Percentiles rank a stretch among this genome's conserved stretches.
These are phyloP conservation scores for Glaucopsyche alexis DNA, from an alignment of 2,888 invertebrate species.

Conservation along the genomic window DNA sequence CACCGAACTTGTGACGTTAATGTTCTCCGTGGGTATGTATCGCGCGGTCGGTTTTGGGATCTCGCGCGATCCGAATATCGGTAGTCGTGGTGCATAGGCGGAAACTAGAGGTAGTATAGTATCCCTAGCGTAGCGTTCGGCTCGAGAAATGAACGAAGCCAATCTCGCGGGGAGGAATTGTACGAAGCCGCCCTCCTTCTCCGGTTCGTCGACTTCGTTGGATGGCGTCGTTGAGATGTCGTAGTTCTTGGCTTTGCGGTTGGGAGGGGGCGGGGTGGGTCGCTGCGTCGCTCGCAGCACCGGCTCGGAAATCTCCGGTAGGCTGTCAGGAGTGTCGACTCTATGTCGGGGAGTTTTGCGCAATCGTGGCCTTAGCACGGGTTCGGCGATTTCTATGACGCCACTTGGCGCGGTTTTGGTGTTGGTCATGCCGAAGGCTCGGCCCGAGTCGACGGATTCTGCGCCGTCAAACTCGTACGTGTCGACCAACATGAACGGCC, in stretches of 20 bases:
- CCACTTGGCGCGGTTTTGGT: constrained; percentile 68
- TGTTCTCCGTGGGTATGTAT: constrained; percentile 81
- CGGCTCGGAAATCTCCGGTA: constrained; percentile 83
- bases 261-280: constrained; percentile 56
- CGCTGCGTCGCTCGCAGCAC: constrained; percentile 76
- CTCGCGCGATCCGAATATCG: constrained; percentile 77
- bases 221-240: constrained; percentile 65
- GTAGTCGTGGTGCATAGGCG: constrained; percentile 87
- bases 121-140: constrained; percentile 89
- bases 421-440: constrained; percentile 82
- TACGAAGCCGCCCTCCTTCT: constrained; percentile 77
- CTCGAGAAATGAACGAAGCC: constrained; percentile 88
- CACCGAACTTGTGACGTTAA: constrained; percentile 59
- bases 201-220: constrained; percentile 62
- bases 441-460: constrained; percentile 74
- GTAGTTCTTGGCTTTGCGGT: constrained; percentile 70
- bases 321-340: constrained; percentile 70
- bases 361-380: constrained; percentile 83
- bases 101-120: constrained; percentile 88
- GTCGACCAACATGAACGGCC: constrained; percentile 66
- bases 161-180: constrained; percentile 89
- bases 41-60: constrained; percentile 76
- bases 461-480: constrained; percentile 75
- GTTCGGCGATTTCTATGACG: constrained; percentile 85
- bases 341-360: constrained; percentile 77